Base-by-base conservation (phyloP, 53 echinoderm and acorn worm genomes). In the Holothuria scabra region DNA sequence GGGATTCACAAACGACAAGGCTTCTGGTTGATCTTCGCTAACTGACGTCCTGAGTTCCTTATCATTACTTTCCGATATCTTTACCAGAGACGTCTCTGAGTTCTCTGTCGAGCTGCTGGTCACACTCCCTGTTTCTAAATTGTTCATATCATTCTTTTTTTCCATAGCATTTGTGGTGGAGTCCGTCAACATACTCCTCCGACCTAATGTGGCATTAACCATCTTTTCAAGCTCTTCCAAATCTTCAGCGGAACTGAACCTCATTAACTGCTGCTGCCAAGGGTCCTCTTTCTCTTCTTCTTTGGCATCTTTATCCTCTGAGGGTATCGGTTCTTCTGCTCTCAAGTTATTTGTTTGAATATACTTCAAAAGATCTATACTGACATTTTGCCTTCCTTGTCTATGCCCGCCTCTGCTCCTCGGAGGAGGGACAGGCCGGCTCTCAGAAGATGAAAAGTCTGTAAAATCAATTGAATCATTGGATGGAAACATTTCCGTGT, bases 401-500 rank as follows among this genome's bases (percentile, higher is more conserved):
- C 32, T 85, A 25, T 72, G 55, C 46, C 63, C 62, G 1, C 82
- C 79, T 57, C 18, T 65, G 48, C 66, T 86, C 25, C 91, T 67
- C 3, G 95, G 95, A n/a, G 95, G 95, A 14, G 95, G 91, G 3
- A 79, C 59, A 9, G 80, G 80, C 11, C 30, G 59, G 35, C 28
- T 10, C 31, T 12, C 78, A 4, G 46, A 28, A 12, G 86, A 23
- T 23, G 60, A 60, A 8, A 82, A 67, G 21, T 20, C 46, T 7
- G 60, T 60, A 68, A 99, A 95, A 66, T 85, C 79, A 30, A 95
- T 94, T 65, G 87, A 87, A 64, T 99, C 83, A 52, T 99, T 99
- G 12, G 89, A 84, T 23, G 99, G 99, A 86, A 99, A 99, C 99
- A 99, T 99, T 18, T 87, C 93, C 0, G 85, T 80, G 34, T 92